These are phyloP conservation scores for Cebidichthys violaceus DNA, from an alignment of 2,113 vertebrate species.

Conservation along the genomic window DNA sequence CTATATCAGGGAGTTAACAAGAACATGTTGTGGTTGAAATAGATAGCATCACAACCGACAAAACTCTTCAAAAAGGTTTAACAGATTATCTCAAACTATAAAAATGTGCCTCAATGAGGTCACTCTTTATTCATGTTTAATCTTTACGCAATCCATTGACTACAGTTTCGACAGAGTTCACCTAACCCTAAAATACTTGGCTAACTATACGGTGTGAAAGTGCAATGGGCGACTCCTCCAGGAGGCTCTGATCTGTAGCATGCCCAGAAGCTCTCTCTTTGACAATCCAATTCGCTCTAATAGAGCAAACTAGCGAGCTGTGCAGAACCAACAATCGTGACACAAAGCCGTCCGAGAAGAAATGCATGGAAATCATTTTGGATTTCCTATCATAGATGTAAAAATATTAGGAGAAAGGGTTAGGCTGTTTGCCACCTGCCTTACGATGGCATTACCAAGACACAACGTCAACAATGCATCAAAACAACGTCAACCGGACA, in stretches of 20 bases:
- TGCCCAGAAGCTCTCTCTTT: background rate
- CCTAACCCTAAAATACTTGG: background rate
- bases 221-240: background rate
- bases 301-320: background rate
- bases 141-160: background rate
- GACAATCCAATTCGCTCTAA: background rate
- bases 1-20: background rate
- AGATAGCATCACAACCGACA: background rate
- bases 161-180: background rate
- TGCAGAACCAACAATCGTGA: background rate
- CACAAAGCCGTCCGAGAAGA: background rate
- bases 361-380: background rate
- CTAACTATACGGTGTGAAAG: background rate
- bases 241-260: background rate
- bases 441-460: background rate
- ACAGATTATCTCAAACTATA: background rate
- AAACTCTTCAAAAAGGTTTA: background rate
- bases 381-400: background rate
- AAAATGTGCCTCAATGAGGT: background rate
- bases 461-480: background rate
- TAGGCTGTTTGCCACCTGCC: background rate
- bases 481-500: background rate
- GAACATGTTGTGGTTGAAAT: background rate
- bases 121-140: background rate
- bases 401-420: background rate